phyloP scores from a whole-genome alignment of 2,888 invertebrate species.

The Cosmopolites sordidus region DNA sequence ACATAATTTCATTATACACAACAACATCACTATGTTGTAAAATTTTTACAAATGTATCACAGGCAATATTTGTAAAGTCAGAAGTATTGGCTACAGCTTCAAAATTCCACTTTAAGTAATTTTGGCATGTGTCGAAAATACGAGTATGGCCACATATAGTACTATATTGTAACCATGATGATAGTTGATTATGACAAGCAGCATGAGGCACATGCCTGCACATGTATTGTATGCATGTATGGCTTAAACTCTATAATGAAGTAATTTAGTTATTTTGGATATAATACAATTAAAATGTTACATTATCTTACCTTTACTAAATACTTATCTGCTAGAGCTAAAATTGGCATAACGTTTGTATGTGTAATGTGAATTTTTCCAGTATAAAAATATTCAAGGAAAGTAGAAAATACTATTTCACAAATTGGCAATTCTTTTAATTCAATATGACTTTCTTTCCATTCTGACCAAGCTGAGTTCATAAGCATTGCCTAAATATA shows the following conservation, averaged over 20 bases:
- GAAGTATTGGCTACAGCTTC: conserved; percentile 73
- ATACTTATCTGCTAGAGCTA: conserved; percentile 91
- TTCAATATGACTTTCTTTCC: conserved; percentile 76
- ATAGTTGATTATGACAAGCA: conserved; percentile 72
- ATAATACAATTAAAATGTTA: background rate
- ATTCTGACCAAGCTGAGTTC: conserved; percentile 91
- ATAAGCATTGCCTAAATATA: conserved; percentile 79
- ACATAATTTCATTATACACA: conserved; percentile 80
- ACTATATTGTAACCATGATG: conserved; percentile 90
- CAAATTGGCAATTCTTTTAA: conserved; percentile 84
- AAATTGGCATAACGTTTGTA: conserved; percentile 77
- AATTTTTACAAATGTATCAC: conserved; percentile 70
- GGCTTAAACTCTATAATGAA: conserved; percentile 66
- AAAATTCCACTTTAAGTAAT: conserved; percentile 88
- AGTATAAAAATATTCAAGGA: conserved; percentile 83
- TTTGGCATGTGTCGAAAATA: conserved; percentile 66
- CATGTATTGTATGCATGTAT: conserved; percentile 84
- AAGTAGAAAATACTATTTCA: conserved; percentile 79
- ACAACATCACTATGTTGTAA: conserved; percentile 84
- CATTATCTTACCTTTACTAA: conserved; percentile 84
- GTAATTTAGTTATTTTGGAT: background rate
- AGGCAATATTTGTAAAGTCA: conserved; percentile 79
- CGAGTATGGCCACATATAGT: conserved; percentile 74
- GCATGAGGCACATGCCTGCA: conserved; percentile 80
- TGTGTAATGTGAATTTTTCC: conserved; percentile 84